phyloP scores from a whole-genome alignment of 2,113 vertebrate species.

The Delphinapterus leucas region DNA sequence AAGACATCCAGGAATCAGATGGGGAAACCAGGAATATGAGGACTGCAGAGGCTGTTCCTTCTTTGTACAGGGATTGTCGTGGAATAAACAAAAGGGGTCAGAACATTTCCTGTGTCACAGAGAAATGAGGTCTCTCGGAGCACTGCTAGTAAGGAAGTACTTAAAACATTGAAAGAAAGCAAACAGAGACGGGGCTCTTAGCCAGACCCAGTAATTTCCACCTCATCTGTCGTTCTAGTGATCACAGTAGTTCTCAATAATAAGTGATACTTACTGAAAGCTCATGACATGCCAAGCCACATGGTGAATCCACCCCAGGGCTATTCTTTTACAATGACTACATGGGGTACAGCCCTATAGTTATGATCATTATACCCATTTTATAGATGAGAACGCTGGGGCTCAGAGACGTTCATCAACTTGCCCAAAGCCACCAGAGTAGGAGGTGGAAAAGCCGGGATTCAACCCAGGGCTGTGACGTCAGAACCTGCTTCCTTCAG shows the following conservation, averaged over 20 bases:
- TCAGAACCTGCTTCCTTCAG: background rate
- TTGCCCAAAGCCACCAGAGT: background rate
- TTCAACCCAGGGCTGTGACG: background rate
- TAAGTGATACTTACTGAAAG: background rate
- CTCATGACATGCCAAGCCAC: accelerated
- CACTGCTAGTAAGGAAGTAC: background rate
- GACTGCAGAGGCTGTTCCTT: accelerated
- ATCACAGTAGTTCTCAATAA: background rate
- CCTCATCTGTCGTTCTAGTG: accelerated
- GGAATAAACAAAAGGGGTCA: background rate
- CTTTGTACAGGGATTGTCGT: background rate
- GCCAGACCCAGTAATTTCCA: background rate
- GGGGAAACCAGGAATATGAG: too few relatives aligned
- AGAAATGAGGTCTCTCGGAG: background rate
- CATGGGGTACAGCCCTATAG: too few relatives aligned
- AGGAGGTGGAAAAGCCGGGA: background rate
- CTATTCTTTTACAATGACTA: background rate
- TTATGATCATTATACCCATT: background rate
- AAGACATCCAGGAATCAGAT: accelerated
- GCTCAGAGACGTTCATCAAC: background rate
- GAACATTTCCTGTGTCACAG: background rate
- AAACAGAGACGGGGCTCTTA: too few relatives aligned
- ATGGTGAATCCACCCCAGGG: too few relatives aligned
- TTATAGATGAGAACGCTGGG: background rate
- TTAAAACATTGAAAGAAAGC: background rate